A percentile compares a stretch with the other conserved stretches of the same genome.
These are phyloP conservation scores for Falco novaeseelandiae DNA, from an alignment of 2,797 vertebrate species.

Conservation along the genomic window DNA sequence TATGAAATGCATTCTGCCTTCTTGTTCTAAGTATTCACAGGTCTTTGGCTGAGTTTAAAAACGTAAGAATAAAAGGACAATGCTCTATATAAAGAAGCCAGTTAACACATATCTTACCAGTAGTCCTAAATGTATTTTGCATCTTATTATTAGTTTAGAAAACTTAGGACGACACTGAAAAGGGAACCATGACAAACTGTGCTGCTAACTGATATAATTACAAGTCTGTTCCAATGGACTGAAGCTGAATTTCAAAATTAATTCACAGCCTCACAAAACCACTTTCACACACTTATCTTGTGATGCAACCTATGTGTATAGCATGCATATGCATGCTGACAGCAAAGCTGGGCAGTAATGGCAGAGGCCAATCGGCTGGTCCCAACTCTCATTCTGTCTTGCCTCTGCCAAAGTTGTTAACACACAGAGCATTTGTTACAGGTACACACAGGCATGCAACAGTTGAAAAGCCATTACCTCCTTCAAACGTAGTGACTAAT, in stretches of 20 bases:
- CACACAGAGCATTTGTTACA: not conserved
- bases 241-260: not conserved
- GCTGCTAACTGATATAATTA: not conserved
- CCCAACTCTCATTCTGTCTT: not conserved
- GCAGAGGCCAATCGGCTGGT: not conserved
- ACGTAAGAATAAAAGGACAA: not conserved
- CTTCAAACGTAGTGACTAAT: constrained; percentile 8
- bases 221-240: not conserved
- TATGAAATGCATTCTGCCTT: not conserved
- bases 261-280: not conserved
- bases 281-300: not conserved
- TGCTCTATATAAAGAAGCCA: not conserved
- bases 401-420: not conserved
- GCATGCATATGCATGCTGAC: fast-evolving
- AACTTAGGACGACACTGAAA: not conserved
- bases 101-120: not conserved
- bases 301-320: not conserved
- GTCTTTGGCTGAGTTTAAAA: not conserved
- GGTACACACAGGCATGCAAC: not conserved
- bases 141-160: not conserved
- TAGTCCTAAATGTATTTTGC: not conserved
- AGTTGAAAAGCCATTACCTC: constrained; percentile 11
- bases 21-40: not conserved
- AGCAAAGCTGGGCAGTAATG: not conserved
- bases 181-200: not conserved